Evolutionary conservation across 2,888 invertebrate species (phyloP), one percentile per base, ranked within the genome.

Genomic region (Phalera bucephala): DNA sequence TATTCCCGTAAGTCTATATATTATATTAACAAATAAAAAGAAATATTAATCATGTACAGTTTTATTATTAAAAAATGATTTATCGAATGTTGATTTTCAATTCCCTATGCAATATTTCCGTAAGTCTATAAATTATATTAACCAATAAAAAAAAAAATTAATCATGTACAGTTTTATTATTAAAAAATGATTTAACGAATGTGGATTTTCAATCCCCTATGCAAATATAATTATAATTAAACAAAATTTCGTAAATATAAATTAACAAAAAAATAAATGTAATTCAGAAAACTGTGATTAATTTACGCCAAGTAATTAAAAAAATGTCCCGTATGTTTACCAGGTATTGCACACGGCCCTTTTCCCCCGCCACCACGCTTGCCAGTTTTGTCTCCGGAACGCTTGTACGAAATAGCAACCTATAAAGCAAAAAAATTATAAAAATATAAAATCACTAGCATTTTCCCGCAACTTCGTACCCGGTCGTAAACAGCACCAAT

Each of bases 81-180:
- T 70, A 73, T 67, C 63, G 63, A 64, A 61, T 37, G 21, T 34
- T 28, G 33, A 41, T 50, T 54, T 59, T 46, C 34, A 39, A 56
- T 60, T 55, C 41, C 9, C 10, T 29, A 10, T 68, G 74, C 73
- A 77, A 69, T 72, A 78, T 72, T 75, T 78, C 70, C 65, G 52
- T 80, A 80, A 80, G 71, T 73, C 56, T 68, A 70, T 63, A 55
- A 45, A 49, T 45, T 75, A 68, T 74, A 74, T 64, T 62, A 52
- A 69, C 58, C 72, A 70, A 69, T 57, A 61, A 64, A 73, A 47
- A 72, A 72, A 74, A 76, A 69, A 80, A 77, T 48, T 80, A 80
- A 82, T 82, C 85, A 79, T 85, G 83, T 80, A 86, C 80, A 83
- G 80, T 80, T 86, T 82, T 85, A 85, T 80, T 84, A 81, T 79